Conservation (phyloP, 2,797 vertebrate species). For the Sebastiscus tertius region DNA sequence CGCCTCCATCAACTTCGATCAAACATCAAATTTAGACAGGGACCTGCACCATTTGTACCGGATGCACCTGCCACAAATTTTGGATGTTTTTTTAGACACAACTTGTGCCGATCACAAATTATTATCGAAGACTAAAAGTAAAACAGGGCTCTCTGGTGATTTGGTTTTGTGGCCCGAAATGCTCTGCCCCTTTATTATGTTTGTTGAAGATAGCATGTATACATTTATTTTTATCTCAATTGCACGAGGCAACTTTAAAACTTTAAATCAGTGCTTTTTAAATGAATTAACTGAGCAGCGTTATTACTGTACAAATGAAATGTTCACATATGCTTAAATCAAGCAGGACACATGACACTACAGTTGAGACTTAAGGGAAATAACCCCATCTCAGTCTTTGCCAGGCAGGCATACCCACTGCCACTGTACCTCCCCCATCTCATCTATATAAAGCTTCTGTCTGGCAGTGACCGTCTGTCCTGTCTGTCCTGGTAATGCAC, state of each 20-base stretch:
- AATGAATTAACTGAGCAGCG: not conserved
- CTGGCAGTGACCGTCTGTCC: conserved; percentile 40
- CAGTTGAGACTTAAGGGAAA: conserved; percentile 3
- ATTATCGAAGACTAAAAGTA: not conserved
- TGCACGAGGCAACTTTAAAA: not conserved
- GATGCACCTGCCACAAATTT: not conserved
- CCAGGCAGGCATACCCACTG: conserved; percentile 46
- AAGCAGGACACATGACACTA: conserved; percentile 31
- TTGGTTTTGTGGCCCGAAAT: not conserved
- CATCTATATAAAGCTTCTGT: conserved; percentile 71
- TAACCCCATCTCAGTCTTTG: conserved; percentile 29
- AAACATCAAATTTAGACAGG: not conserved
- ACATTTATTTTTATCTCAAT: not conserved
- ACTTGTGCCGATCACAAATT: not conserved
- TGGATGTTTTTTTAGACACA: not conserved
- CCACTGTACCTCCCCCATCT: conserved; percentile 33
- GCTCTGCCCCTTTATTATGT: not conserved
- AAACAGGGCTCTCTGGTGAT: not conserved
- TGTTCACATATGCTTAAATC: not conserved
- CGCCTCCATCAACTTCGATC: not conserved
- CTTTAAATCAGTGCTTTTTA: not conserved
- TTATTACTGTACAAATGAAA: not conserved
- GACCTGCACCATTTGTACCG: not conserved
- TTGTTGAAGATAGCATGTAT: not conserved
- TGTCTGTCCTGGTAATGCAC: conserved; percentile 24